These are phyloP conservation scores for Euzophera pinguis DNA, from an alignment of 2,888 invertebrate genomes.

Conservation along the genomic window DNA sequence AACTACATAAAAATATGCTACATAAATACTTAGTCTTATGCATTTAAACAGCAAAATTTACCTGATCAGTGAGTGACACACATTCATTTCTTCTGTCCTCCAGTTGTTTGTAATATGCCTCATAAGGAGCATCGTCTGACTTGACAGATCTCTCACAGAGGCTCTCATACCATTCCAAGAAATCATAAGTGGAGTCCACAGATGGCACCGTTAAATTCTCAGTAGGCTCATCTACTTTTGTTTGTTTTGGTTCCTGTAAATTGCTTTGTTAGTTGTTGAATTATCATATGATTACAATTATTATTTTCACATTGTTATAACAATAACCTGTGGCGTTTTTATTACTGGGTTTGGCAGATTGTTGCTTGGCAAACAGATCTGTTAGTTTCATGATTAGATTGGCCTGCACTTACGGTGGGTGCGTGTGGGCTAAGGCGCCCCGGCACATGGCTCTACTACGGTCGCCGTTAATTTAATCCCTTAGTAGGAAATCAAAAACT, in stretches of 20 bases:
- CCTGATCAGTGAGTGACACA: constrained; percentile 82
- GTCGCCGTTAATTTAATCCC: too few species aligned
- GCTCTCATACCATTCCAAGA: constrained; percentile 87
- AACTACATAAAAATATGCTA: too few species aligned
- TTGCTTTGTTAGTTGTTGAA: not conserved
- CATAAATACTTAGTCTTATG: too few species aligned
- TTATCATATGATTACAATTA: not conserved
- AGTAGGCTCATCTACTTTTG: constrained; percentile 20
- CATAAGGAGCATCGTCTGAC: constrained; percentile 84
- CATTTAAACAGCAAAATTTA: constrained; percentile 30
- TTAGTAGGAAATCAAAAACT: too few species aligned
- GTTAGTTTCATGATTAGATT: too few species aligned
- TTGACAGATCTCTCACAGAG: constrained; percentile 85
- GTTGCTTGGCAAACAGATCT: too few species aligned
- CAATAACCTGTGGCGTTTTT: too few species aligned
- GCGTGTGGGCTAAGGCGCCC: too few species aligned
- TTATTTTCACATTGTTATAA: too few species aligned
- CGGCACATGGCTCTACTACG: too few species aligned
- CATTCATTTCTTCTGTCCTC: constrained; percentile 84
- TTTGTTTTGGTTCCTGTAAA: constrained; percentile 30
- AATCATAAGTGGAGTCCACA: constrained; percentile 83
- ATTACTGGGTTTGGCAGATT: too few species aligned
- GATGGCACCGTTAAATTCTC: constrained; percentile 35
- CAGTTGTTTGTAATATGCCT: constrained; percentile 85
- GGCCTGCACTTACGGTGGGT: too few species aligned